Evolutionary conservation across 2,888 invertebrate species (phyloP), one percentile per base, ranked within the genome.

Genomic region (Synanthedon vespiformis): DNA sequence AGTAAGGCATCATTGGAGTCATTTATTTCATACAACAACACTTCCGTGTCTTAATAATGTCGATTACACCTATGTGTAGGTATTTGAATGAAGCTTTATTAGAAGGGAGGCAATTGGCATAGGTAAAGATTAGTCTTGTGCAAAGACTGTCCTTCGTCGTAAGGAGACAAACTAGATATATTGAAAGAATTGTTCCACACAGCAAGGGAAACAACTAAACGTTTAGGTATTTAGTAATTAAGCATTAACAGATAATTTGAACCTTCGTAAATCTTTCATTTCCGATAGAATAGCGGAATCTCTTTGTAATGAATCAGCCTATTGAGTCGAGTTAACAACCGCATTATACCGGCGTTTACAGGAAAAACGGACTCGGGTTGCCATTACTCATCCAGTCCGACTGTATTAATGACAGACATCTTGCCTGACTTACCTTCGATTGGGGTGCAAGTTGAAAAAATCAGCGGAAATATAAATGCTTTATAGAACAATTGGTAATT

Each of bases 321-420:
- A 72, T 74, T 70, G 67, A 69, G 64, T 57, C 58, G 65, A 73
- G 77, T 70, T 77, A 80, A 80, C 80, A 75, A 72, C 67, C 74
- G 76, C 71, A 75, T 77, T 77, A 77, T 71, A 68, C 59, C 68
- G 67, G 61, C 73, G 72, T 72, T 79, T 74, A 74, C 71, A 61
- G 70, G 57, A 62, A 47, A 60, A 62, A 56, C 59, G 60, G 60
- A 61, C 55, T 55, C 56, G 61, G 59, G 55, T 63, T 61, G 57
- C 74, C 77, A 78, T 81, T 74, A 75, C 71, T 80, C 81, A 77
- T 75, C 67, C 70, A 56, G 68, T 61, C 62, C 67, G 62, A 60
- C 59, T 62, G 74, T 82, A 82, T 83, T 82, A 81, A 82, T 80
- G 83, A 81, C 80, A 70, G 67, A 67, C 77, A 70, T 76, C 80